Conservation (phyloP, 2,113 vertebrate genomes). For the Fukomys damarensis region DNA sequence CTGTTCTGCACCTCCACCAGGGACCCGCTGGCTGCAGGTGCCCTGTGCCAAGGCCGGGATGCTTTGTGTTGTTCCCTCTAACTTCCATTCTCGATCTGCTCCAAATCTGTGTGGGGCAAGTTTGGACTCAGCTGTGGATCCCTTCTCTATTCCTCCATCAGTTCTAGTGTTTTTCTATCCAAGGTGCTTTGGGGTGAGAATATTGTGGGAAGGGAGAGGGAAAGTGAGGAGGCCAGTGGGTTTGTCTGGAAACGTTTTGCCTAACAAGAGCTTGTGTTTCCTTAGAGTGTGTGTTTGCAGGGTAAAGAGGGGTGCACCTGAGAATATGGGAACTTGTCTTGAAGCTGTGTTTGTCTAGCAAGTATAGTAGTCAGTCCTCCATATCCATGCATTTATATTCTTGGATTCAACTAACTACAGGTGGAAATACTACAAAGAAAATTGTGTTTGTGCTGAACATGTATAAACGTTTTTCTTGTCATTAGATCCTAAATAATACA, state of each 20-base stretch:
- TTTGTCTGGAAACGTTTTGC: slow-evolving; percentile 33
- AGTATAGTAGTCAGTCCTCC: neutral
- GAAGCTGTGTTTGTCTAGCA: slow-evolving; percentile 17
- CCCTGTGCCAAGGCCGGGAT: neutral
- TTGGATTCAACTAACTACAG: neutral
- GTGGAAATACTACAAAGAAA: neutral
- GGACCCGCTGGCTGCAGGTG: slow-evolving; percentile 32
- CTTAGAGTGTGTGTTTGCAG: slow-evolving; percentile 16
- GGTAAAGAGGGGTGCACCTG: neutral
- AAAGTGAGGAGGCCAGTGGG: neutral
- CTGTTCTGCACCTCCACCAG: neutral
- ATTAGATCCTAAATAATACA: neutral
- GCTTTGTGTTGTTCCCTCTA: neutral
- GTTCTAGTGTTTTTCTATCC: neutral
- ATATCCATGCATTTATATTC: neutral
- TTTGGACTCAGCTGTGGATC: neutral
- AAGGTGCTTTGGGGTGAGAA: neutral
- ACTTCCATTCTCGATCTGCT: slow-evolving; percentile 16
- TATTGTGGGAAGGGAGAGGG: neutral
- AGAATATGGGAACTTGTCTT: slow-evolving; percentile 4
- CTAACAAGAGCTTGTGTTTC: neutral
- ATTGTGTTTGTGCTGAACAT: neutral
- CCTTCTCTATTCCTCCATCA: neutral
- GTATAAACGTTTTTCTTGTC: neutral
- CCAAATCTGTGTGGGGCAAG: neutral